Percentiles rank a stretch among this genome's conserved stretches.
These are phyloP conservation scores for Cotesia chilonis DNA, from an alignment of 1,140 invertebrate species.

Conservation along the genomic window DNA sequence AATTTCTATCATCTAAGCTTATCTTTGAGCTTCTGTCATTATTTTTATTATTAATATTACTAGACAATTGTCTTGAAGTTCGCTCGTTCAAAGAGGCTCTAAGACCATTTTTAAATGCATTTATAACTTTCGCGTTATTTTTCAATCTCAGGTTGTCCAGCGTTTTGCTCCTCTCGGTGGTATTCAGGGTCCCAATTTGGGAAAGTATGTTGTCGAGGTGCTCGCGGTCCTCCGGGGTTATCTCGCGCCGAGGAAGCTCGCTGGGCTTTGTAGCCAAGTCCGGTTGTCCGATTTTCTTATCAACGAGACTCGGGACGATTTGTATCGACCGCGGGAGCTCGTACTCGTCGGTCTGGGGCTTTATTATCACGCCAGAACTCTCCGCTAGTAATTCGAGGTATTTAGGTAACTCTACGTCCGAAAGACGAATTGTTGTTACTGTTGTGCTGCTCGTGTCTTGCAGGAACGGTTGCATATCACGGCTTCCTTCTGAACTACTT, in stretches of 20 bases:
- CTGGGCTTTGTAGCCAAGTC: background rate
- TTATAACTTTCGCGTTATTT: conserved; percentile 10
- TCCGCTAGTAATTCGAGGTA: conserved; percentile 69
- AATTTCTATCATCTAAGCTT: conserved; percentile 51
- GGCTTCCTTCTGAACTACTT: conserved; percentile 58
- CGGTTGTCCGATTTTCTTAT: background rate
- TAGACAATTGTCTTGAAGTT: conserved; percentile 40
- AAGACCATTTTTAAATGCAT: conserved; percentile 26
- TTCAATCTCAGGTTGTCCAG: conserved; percentile 48
- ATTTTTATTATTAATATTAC: conserved; percentile 34
- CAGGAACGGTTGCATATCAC: conserved; percentile 58
- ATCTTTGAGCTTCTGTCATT: conserved; percentile 48
- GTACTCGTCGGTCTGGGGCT: conserved; percentile 66
- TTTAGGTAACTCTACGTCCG: conserved; percentile 60
- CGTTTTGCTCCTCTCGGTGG: conserved; percentile 55
- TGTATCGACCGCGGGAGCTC: conserved; percentile 67
- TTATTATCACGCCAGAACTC: conserved; percentile 60
- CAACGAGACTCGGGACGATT: conserved; percentile 40
- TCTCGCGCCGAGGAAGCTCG: background rate
- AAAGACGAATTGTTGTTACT: conserved; percentile 44
- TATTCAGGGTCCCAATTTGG: conserved; percentile 48
- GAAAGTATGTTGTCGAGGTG: conserved; percentile 29
- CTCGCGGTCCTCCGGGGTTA: conserved; percentile 30
- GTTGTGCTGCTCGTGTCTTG: conserved; percentile 53
- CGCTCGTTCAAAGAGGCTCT: conserved; percentile 52